A percentile compares a stretch with the other conserved stretches of the same genome.
Evolutionary conservation across 1,140 invertebrate species (phyloP).

Genomic region (Platyscapa corneri): DNA sequence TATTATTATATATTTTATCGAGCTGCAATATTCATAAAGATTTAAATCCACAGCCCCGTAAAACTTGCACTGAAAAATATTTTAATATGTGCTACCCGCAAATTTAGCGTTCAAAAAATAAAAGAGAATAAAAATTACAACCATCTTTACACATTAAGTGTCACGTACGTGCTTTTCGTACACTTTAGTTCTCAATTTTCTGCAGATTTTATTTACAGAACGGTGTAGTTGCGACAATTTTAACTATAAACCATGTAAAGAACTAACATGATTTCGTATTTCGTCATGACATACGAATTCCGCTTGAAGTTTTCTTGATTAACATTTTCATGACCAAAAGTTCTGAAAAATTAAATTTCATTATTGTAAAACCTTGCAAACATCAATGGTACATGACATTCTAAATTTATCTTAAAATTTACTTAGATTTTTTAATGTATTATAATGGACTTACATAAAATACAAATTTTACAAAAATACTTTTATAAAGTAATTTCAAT

Average conservation of each 20-base stretch:
- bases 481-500: too few relatives aligned
- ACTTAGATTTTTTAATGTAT: too few relatives aligned
- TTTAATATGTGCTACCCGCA: constrained; percentile 1
- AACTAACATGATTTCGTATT: constrained; percentile 31
- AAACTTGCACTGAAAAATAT: constrained; percentile 23
- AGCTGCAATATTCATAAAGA: constrained; percentile 3
- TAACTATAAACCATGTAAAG: constrained; percentile 34
- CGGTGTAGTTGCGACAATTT: constrained; percentile 13
- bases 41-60: constrained; percentile 11
- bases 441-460: too few relatives aligned
- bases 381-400: too few relatives aligned
- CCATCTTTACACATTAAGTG: constrained; percentile 25
- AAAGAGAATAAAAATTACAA: constrained; percentile 42
- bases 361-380: background rate
- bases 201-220: constrained; percentile 20
- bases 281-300: constrained; percentile 16
- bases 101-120: constrained; percentile 21
- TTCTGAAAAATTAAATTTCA: constrained; percentile 42
- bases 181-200: constrained; percentile 21
- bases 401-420: too few relatives aligned
- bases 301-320: constrained; percentile 45
- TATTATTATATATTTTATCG: constrained; percentile 7
- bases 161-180: background rate
- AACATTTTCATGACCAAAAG: constrained; percentile 38
- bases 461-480: too few relatives aligned